Base-by-base conservation (phyloP, 2,113 vertebrate species). In the Rhabdornis inornatus region DNA sequence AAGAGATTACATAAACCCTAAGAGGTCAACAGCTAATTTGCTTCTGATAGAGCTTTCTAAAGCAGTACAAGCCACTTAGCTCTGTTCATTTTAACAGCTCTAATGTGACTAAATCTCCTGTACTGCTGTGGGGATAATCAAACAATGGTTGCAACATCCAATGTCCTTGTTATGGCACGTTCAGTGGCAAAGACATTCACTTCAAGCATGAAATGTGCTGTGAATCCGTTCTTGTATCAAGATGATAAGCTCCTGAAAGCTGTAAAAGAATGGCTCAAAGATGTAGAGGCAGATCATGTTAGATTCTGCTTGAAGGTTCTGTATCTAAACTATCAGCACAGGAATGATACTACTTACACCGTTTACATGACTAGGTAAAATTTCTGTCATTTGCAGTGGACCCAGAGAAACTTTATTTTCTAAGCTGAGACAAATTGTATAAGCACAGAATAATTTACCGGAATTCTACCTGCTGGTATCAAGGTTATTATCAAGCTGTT, bases 21-120 rank as follows among this genome's bases (percentile, higher is more conserved):
- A 76, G 40, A 92, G 78, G 74, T 42, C n/a, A 84, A 91, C 11
- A 24, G 49, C 37, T 95, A 84, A 92, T 93, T 91, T 89, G 44
- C 35, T 87, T 60, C 44, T 53, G 61, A 44, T 37, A 56, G 56
- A 72, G 49, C 12, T 82, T 91, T 95, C 72, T 89, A 23, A 64
- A 92, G 20, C 39, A 71, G 44, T 47, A 15, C 40, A 82, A 72
- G 17, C 15, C 50, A 63, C 60, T 90, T 81, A 83, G 7, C 47
- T 83, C 30, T 14, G 13, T 69, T 79, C 70, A 10, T 93, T 87
- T 83, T 77, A 93, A 50, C 4, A 6, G 15, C 21, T 24, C 42
- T 63, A 74, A 83, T 11, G 23, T 31, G 33, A 28, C 47, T 50
- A 55, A 70, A 63, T 56, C 53, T 90, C 33, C 39, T 52, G 6